Evolutionary conservation across 2,113 vertebrate species (phyloP).

Genomic region (Miniopterus natalensis): DNA sequence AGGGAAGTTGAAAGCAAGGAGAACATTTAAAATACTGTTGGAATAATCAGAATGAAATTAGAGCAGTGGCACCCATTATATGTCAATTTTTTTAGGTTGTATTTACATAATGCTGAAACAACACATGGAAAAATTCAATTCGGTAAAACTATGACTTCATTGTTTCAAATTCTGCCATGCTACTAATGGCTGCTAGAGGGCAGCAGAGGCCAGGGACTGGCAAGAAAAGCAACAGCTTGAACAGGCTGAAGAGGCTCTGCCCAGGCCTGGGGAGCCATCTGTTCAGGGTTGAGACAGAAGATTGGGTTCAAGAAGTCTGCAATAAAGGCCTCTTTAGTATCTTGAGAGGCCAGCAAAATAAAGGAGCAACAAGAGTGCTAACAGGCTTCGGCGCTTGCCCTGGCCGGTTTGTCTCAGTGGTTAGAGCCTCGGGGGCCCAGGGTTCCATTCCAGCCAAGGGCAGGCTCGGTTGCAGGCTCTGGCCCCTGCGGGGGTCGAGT

Average conservation of each 20-base stretch:
- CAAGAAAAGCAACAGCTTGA: not conserved
- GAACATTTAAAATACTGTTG: not conserved
- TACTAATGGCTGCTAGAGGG: constrained; percentile 79
- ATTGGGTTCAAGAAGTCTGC: constrained; percentile 55
- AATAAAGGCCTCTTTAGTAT: constrained; percentile 29
- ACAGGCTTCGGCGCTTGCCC: not conserved
- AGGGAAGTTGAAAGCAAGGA: not conserved
- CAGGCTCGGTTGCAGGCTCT: no score
- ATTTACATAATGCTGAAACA: not conserved
- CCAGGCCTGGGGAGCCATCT: not conserved
- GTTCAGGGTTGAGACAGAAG: constrained; percentile 3
- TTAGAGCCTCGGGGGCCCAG: no score
- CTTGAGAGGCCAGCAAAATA: constrained; percentile 3
- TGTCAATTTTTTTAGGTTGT: not conserved
- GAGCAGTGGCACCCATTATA: not conserved
- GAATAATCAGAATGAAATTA: not conserved
- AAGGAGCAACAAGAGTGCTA: not conserved
- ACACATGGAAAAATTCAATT: not conserved
- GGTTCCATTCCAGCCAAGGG: no score
- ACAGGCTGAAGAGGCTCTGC: not conserved
- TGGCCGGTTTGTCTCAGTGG: no score
- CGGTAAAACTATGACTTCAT: constrained; percentile 7
- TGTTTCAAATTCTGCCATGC: constrained; percentile 60
- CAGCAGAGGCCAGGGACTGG: constrained; percentile 80
- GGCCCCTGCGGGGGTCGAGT: no score